phyloP scores from a whole-genome alignment of 2,888 invertebrate genomes.

The Amitus sp. region DNA sequence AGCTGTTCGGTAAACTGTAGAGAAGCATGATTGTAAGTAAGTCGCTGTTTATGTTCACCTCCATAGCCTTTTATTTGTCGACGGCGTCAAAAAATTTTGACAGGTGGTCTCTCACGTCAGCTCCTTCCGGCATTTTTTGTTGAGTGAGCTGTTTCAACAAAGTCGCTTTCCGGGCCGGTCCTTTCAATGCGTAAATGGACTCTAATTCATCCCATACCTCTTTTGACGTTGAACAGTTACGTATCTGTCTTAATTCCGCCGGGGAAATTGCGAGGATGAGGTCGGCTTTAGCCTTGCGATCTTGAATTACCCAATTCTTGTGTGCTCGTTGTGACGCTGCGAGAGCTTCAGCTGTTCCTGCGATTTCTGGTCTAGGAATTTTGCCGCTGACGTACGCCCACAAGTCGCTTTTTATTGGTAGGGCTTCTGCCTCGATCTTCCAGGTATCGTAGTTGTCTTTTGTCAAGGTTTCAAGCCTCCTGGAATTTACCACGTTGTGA shows the following conservation, averaged over 20 bases:
- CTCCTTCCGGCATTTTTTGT: slow-evolving; percentile 22
- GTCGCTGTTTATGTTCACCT: slow-evolving; percentile 19
- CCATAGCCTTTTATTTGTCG: slow-evolving; percentile 23
- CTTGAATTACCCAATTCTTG: not conserved
- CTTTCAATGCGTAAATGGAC: slow-evolving; percentile 12
- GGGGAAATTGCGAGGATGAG: slow-evolving; percentile 12
- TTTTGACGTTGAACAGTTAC: slow-evolving; percentile 3
- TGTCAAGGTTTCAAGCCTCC: not conserved
- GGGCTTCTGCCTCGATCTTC: slow-evolving; percentile 7
- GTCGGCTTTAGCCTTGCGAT: slow-evolving; percentile 12
- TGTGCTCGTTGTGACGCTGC: not conserved
- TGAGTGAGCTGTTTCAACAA: slow-evolving; percentile 10
- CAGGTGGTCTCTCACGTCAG: slow-evolving; percentile 9
- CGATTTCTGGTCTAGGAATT: not conserved
- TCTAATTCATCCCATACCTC: slow-evolving; percentile 17
- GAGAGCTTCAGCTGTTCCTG: not conserved
- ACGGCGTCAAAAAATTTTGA: slow-evolving; percentile 19
- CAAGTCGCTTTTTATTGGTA: slow-evolving; percentile 11
- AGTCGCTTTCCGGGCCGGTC: slow-evolving; percentile 14
- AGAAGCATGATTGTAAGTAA: slow-evolving; percentile 13
- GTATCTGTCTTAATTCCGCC: slow-evolving; percentile 11
- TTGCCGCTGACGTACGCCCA: slow-evolving; percentile 12
- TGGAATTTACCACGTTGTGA: no score
- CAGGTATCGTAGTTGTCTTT: slow-evolving; percentile 16
- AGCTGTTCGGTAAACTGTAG: slow-evolving; percentile 12